Conservation (phyloP, 2,113 vertebrate genomes). For the Illadopsis cleaveri region DNA sequence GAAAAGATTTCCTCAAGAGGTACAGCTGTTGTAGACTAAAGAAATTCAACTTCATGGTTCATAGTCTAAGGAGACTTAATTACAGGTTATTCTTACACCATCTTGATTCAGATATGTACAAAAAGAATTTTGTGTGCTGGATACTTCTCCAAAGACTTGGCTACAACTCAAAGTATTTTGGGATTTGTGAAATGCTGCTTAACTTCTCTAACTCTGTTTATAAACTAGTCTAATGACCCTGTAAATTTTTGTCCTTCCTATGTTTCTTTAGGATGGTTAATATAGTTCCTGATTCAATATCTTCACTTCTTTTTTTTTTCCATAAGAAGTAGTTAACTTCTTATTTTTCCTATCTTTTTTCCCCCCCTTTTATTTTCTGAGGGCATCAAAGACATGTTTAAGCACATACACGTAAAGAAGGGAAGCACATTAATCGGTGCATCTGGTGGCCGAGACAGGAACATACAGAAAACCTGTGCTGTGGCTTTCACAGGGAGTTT, state of each 20-base stretch:
- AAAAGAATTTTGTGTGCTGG: background rate
- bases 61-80: background rate
- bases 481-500: background rate
- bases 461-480: background rate
- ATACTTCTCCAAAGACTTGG: background rate
- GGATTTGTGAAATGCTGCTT: background rate
- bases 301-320: background rate
- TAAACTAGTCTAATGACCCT: background rate
- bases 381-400: background rate
- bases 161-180: background rate
- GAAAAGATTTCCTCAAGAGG: background rate
- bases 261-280: background rate
- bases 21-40: background rate
- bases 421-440: background rate
- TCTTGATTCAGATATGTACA: background rate
- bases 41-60: background rate
- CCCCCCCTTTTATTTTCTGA: background rate
- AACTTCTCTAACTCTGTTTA: background rate
- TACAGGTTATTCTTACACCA: background rate
- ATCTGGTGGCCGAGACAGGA: background rate
- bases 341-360: background rate
- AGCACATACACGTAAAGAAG: background rate
- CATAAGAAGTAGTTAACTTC: background rate
- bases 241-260: background rate
- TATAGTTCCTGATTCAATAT: background rate